These are phyloP conservation scores for Melipona quadrifasciata DNA, from an alignment of 1,140 invertebrate species.

Conservation along the genomic window DNA sequence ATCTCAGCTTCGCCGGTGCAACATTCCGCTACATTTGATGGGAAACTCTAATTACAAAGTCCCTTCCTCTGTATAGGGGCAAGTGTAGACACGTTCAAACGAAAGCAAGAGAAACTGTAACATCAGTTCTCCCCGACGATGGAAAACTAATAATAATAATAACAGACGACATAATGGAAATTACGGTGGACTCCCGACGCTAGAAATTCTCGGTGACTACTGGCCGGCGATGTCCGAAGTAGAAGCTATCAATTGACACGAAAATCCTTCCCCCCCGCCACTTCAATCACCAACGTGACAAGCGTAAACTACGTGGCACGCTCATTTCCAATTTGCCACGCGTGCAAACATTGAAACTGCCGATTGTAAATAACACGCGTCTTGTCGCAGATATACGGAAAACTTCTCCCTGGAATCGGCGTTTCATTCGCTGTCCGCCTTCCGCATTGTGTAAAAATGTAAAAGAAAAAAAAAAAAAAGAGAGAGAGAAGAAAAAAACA, in stretches of 20 bases:
- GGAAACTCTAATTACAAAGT: conserved; percentile 28
- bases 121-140: not conserved
- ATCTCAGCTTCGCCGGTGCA: not conserved
- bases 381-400: not conserved
- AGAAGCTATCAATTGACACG: not conserved
- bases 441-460: not conserved
- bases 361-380: conserved; percentile 2
- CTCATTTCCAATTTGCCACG: conserved; percentile 35
- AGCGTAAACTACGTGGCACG: not conserved
- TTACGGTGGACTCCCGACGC: conserved; percentile 1
- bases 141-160: conserved; percentile 24
- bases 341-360: not conserved
- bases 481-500: too few species aligned
- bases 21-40: not conserved
- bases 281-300: not conserved
- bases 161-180: conserved; percentile 26
- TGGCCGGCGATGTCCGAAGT: too few species aligned
- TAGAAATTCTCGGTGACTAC: conserved; percentile 18
- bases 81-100: conserved; percentile 1
- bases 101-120: conserved; percentile 28
- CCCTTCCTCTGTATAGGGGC: too few species aligned
- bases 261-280: not conserved
- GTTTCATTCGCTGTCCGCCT: not conserved
- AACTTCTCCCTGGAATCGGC: not conserved
- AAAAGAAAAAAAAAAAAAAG: too few species aligned